These are phyloP conservation scores for Megalurothrips usitatus DNA, from an alignment of 2,888 invertebrate species.

Conservation along the genomic window DNA sequence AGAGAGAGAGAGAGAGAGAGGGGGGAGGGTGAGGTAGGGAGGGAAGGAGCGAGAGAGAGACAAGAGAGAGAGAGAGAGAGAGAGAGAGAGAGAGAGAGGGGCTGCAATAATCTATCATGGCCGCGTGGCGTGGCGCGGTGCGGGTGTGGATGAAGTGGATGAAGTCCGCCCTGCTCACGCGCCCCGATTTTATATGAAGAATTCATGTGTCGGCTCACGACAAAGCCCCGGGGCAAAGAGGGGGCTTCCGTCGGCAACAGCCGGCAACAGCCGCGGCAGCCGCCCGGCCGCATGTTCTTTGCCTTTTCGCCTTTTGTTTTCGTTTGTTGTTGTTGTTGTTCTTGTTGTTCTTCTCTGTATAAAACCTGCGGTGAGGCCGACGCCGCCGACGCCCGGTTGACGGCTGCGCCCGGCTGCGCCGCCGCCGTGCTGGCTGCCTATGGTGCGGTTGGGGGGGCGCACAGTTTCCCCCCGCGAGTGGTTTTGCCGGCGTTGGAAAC, in stretches of 20 bases:
- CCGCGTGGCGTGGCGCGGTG: neutral
- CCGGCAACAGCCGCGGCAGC: neutral
- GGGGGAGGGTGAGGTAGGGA: neutral
- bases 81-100: constrained; percentile 2
- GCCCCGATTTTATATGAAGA: neutral
- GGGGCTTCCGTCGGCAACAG: neutral
- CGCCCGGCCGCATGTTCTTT: neutral
- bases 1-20: neutral
- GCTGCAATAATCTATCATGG: neutral
- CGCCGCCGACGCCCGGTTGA: no score
- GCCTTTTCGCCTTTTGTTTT: neutral
- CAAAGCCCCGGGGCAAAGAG: neutral
- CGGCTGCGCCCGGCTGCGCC: no score
- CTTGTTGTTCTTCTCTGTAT: neutral
- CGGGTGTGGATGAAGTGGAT: neutral
- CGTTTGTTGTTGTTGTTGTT: neutral
- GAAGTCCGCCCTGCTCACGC: neutral
- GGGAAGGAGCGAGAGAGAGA: neutral
- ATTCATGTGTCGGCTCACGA: neutral
- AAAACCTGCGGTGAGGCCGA: no score
- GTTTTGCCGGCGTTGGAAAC: no score
- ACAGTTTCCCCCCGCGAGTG: no score
- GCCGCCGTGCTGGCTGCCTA: no score
- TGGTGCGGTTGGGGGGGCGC: no score
- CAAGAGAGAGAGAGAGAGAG: neutral